These are phyloP conservation scores for Struthidea cinerea DNA, from an alignment of 2,113 vertebrate genomes.

Conservation along the genomic window DNA sequence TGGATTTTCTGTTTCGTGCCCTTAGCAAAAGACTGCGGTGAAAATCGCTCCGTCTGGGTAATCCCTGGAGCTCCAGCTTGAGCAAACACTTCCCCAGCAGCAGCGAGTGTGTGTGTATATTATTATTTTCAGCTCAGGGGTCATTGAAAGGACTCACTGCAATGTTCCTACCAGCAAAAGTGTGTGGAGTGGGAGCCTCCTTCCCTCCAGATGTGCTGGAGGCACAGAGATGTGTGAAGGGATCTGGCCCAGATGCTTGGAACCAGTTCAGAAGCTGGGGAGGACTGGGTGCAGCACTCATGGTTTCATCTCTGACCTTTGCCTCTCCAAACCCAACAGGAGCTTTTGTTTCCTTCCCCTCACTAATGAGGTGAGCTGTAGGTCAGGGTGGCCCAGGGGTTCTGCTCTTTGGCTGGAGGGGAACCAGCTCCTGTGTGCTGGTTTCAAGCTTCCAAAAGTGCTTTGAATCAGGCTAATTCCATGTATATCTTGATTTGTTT, in stretches of 20 bases:
- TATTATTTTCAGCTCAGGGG: background rate
- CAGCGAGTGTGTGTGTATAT: background rate
- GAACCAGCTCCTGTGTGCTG: background rate
- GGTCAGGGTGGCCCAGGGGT: background rate
- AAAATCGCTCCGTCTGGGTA: background rate
- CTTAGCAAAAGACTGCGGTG: background rate
- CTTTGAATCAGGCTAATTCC: background rate
- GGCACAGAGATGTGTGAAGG: background rate
- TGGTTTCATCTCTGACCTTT: background rate
- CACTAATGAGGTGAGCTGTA: background rate
- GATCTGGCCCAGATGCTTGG: background rate
- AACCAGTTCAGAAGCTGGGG: background rate
- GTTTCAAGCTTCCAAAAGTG: background rate
- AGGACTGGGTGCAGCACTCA: background rate
- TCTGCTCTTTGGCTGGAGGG: background rate
- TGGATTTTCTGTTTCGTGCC: background rate
- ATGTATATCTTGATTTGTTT: accelerated
- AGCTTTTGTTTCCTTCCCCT: background rate
- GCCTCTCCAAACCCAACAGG: background rate
- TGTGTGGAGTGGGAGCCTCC: background rate
- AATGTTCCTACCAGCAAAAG: background rate
- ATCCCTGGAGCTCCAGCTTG: background rate
- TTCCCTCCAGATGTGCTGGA: background rate
- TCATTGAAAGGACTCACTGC: background rate
- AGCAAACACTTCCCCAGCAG: background rate